These are phyloP conservation scores for Zaprionus vittiger DNA, from an alignment of 1,140 invertebrate species.

Conservation along the genomic window DNA sequence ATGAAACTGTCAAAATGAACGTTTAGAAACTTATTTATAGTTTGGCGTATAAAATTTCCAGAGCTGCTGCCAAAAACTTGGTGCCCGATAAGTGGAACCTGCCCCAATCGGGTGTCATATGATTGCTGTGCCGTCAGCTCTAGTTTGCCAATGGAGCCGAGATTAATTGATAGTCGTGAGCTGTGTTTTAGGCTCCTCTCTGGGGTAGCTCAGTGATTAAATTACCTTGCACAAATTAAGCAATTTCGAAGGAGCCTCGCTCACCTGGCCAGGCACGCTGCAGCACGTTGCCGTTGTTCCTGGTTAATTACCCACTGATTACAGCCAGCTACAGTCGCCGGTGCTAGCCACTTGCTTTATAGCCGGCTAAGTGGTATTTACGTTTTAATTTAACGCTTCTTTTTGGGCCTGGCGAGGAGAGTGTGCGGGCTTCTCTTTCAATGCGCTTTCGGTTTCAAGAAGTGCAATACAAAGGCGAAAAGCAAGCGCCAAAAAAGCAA, in stretches of 20 bases:
- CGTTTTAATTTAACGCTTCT: slow-evolving; percentile 82
- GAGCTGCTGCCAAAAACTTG: slow-evolving; percentile 43
- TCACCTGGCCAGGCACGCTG: slow-evolving; percentile 57
- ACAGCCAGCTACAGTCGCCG: slow-evolving; percentile 43
- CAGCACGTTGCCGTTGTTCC: slow-evolving; percentile 28
- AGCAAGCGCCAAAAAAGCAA: slow-evolving; percentile 41
- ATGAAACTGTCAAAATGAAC: slow-evolving; percentile 78
- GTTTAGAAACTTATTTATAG: slow-evolving; percentile 80
- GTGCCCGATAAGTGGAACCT: slow-evolving; percentile 14
- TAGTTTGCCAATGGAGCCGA: slow-evolving; percentile 18
- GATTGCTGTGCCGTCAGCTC: slow-evolving; percentile 12
- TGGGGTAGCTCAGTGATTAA: slow-evolving; percentile 52
- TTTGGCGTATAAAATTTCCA: slow-evolving; percentile 52
- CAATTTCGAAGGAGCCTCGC: slow-evolving; percentile 63
- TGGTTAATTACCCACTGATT: slow-evolving; percentile 78
- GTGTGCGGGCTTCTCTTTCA: slow-evolving; percentile 16
- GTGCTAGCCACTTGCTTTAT: slow-evolving; percentile 68
- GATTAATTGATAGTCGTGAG: slow-evolving; percentile 34
- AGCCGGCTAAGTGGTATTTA: slow-evolving; percentile 79
- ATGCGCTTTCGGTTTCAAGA: slow-evolving; percentile 77
- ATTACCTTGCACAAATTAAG: slow-evolving; percentile 72
- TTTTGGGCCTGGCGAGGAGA: slow-evolving; percentile 9
- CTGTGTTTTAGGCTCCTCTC: slow-evolving; percentile 4
- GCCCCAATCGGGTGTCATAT: slow-evolving; percentile 11
- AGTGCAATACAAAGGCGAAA: slow-evolving; percentile 64